Conservation (phyloP, 2,113 vertebrate species). For the Cygnus atratus region DNA sequence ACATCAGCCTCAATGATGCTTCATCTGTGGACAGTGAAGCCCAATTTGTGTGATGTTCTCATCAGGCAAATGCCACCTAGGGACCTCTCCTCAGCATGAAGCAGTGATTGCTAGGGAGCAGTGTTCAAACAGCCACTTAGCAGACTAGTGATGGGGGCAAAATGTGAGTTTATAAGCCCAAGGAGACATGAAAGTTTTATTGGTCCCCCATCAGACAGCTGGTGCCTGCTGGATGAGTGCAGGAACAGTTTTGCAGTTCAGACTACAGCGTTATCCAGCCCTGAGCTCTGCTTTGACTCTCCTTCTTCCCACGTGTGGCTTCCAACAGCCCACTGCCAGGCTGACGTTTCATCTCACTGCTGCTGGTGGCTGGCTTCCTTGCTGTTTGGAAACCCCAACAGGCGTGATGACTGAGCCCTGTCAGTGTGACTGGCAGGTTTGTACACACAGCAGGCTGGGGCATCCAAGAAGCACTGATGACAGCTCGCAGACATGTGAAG, state of each 20-base stretch:
- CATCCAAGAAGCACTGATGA: conserved; percentile 3
- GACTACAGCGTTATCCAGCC: neutral
- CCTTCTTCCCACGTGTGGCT: neutral
- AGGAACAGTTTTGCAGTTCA: conserved; percentile 14
- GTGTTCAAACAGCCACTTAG: neutral
- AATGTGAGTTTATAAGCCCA: neutral
- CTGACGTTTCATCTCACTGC: conserved; percentile 9
- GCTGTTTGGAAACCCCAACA: conserved; percentile 31
- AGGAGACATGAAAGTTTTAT: neutral
- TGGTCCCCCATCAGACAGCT: conserved; percentile 13
- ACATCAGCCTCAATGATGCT: neutral
- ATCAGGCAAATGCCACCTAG: neutral
- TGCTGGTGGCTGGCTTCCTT: neutral
- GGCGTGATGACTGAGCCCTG: neutral
- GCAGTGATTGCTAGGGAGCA: neutral
- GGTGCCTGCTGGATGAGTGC: neutral
- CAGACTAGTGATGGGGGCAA: neutral
- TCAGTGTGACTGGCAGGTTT: conserved; percentile 23
- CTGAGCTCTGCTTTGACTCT: conserved; percentile 21
- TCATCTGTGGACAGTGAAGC: neutral
- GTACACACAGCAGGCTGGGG: neutral
- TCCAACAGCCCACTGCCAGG: neutral
- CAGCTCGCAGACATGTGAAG: neutral
- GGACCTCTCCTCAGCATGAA: neutral
- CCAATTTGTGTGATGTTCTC: neutral